A percentile compares a stretch with the other conserved stretches of the same genome.
Conservation (phyloP, 2,888 invertebrate genomes). For the Coenonympha arcania region DNA sequence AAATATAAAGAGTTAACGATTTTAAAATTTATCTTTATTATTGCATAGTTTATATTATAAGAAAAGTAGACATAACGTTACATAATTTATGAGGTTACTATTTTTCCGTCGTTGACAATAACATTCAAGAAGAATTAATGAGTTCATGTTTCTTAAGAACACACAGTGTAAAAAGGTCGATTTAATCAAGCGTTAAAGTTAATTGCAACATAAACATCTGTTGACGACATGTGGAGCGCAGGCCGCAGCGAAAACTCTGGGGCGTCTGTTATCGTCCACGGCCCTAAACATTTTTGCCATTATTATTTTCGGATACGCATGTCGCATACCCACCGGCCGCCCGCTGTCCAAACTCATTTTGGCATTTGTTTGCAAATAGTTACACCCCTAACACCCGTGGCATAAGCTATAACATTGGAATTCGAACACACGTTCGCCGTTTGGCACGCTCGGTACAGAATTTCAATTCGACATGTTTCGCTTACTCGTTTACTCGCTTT, state of each 20-base stretch:
- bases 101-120: too few relatives aligned
- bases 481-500: slow-evolving; percentile 46
- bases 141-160: too few relatives aligned
- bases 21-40: too few relatives aligned
- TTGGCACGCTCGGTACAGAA: slow-evolving; percentile 54
- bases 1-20: too few relatives aligned
- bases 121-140: too few relatives aligned
- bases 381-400: slow-evolving; percentile 40
- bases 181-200: background rate
- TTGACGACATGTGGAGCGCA: background rate
- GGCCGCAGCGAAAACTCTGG: background rate
- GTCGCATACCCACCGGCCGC: too few relatives aligned
- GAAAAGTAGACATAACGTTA: too few relatives aligned
- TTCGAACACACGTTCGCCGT: slow-evolving; percentile 50
- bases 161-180: background rate
- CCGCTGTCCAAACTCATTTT: slow-evolving; percentile 38
- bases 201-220: slow-evolving; percentile 1
- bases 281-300: slow-evolving; percentile 20
- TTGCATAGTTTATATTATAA: too few relatives aligned
- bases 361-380: slow-evolving; percentile 52
- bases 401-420: slow-evolving; percentile 46
- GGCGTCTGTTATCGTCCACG: background rate
- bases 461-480: slow-evolving; percentile 64
- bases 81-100: too few relatives aligned
- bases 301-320: slow-evolving; percentile 20